These are phyloP conservation scores for Hemaris fuciformis DNA, from an alignment of 2,888 invertebrate species.

Conservation along the genomic window DNA sequence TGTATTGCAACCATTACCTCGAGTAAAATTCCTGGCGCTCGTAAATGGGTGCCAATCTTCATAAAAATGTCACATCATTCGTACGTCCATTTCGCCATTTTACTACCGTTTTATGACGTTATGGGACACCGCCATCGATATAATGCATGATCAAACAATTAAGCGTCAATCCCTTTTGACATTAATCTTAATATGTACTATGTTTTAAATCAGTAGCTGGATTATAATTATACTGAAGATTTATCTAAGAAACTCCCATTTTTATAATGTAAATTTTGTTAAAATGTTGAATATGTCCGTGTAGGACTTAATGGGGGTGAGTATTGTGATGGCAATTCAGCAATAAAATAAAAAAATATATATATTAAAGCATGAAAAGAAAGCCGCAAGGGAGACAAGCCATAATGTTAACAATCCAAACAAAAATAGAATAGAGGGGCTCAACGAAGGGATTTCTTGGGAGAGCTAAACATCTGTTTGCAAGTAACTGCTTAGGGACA, in stretches of 20 bases:
- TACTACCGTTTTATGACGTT: slow-evolving; percentile 37
- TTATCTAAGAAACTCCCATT: neutral
- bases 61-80: slow-evolving; percentile 45
- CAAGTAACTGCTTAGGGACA: slow-evolving; percentile 56
- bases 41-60: slow-evolving; percentile 41
- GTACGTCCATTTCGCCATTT: slow-evolving; percentile 36
- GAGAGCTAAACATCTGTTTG: slow-evolving; percentile 67
- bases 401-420: slow-evolving; percentile 7
- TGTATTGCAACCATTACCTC: slow-evolving; percentile 25
- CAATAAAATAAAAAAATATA: neutral
- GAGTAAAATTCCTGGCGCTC: slow-evolving; percentile 39
- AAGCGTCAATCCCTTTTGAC: slow-evolving; percentile 6
- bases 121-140: slow-evolving; percentile 22
- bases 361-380: slow-evolving; percentile 14
- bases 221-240: neutral
- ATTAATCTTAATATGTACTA: too few relatives aligned
- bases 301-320: too few relatives aligned
- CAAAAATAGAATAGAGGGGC: slow-evolving; percentile 10
- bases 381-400: slow-evolving; percentile 1
- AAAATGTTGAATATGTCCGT: neutral
- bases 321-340: neutral
- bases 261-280: neutral
- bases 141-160: slow-evolving; percentile 35
- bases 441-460: slow-evolving; percentile 40
- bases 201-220: too few relatives aligned